Conservation (phyloP, 2,888 invertebrate species). For the Philereme transversata region DNA sequence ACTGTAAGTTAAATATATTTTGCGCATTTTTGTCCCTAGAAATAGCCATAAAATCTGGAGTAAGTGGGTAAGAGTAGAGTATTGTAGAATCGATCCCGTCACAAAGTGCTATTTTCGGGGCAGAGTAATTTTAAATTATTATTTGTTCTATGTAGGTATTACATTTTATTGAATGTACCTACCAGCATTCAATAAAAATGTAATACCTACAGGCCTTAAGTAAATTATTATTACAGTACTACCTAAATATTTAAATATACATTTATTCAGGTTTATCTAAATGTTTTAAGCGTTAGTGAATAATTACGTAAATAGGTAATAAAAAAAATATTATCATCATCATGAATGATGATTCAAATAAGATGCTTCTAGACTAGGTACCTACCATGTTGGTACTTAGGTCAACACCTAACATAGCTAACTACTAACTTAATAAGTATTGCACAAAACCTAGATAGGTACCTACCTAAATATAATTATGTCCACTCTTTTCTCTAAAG, state of each 20-base stretch:
- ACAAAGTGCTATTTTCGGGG: neutral
- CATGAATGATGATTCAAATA: too few relatives aligned
- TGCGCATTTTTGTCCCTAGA: constrained; percentile 13
- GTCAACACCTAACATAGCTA: neutral
- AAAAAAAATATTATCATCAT: too few relatives aligned
- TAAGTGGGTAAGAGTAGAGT: constrained; percentile 16
- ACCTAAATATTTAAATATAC: too few relatives aligned
- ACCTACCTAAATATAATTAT: neutral
- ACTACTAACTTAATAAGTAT: neutral
- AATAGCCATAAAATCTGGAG: constrained; percentile 16
- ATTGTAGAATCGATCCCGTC: constrained; percentile 23
- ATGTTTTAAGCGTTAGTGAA: too few relatives aligned
- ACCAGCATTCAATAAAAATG: too few relatives aligned
- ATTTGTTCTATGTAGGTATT: neutral
- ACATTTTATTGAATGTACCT: too few relatives aligned
- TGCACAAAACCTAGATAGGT: neutral
- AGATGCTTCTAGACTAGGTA: neutral
- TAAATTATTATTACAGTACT: too few relatives aligned
- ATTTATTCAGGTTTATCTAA: too few relatives aligned
- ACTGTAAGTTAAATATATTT: constrained; percentile 63
- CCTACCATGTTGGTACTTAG: neutral
- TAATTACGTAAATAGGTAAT: too few relatives aligned
- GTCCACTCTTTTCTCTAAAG: neutral
- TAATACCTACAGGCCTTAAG: too few relatives aligned
- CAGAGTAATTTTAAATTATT: neutral